Evolutionary conservation across 1,140 invertebrate genomes (phyloP).

Genomic region (Drosophila biarmipes): DNA sequence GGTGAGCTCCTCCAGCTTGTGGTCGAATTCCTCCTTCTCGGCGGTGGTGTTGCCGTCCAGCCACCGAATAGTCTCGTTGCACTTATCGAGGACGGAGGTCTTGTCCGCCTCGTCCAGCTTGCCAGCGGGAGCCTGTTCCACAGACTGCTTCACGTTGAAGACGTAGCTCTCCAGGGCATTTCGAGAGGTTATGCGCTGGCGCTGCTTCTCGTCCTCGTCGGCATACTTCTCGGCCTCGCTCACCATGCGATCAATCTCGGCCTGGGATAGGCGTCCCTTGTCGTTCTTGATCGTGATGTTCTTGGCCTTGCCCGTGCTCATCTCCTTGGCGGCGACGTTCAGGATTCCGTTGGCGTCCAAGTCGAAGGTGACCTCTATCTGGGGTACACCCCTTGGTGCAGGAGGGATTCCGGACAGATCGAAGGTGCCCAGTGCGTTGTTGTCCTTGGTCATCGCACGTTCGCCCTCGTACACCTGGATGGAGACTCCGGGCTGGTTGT

Average conservation of each 20-base stretch:
- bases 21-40: constrained; percentile 88
- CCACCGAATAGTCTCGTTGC: constrained; percentile 87
- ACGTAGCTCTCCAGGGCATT: constrained; percentile 89
- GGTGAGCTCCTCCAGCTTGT: constrained; percentile 86
- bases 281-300: constrained; percentile 95
- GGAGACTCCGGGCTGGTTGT: constrained; percentile 89
- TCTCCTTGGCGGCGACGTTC: constrained; percentile 87
- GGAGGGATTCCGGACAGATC: constrained; percentile 92
- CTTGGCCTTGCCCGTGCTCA: constrained; percentile 86
- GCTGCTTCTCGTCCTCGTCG: constrained; percentile 88
- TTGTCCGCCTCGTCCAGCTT: constrained; percentile 87
- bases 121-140: constrained; percentile 85
- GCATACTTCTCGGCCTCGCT: constrained; percentile 57
- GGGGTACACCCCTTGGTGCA: constrained; percentile 91
- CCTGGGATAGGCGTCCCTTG: constrained; percentile 91
- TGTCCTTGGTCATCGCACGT: constrained; percentile 90
- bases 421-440: constrained; percentile 91
- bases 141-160: constrained; percentile 88
- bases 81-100: constrained; percentile 86
- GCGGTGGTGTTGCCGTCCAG: constrained; percentile 87
- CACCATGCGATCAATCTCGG: constrained; percentile 89
- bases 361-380: constrained; percentile 89
- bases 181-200: constrained; percentile 86
- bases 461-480: constrained; percentile 90
- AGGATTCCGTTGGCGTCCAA: constrained; percentile 87